Evolutionary conservation across 2,797 vertebrate genomes (phyloP).

Genomic region (Cossypha polioptera): DNA sequence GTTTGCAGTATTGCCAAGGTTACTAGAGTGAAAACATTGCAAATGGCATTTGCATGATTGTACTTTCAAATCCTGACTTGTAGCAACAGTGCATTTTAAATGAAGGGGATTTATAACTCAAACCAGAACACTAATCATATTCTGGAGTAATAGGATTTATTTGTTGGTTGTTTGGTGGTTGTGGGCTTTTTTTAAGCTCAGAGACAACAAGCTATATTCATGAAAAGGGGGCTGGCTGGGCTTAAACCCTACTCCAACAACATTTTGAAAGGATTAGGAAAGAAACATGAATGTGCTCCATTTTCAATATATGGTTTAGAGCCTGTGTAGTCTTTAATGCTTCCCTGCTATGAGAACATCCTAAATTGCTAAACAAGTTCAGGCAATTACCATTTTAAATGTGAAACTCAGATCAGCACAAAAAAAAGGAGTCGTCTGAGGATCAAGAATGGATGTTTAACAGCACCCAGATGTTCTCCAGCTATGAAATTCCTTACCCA

Average conservation of each 20-base stretch:
- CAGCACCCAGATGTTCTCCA: conserved; percentile 12
- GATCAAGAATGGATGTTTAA: conserved; percentile 41
- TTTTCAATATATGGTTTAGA: not conserved
- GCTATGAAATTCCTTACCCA: conserved; percentile 38
- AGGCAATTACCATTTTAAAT: conserved; percentile 50
- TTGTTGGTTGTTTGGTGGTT: conserved; percentile 53
- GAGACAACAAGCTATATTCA: conserved; percentile 25
- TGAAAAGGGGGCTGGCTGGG: not conserved
- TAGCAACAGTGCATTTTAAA: conserved; percentile 72
- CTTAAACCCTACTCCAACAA: conserved; percentile 33
- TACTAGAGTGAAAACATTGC: conserved; percentile 69
- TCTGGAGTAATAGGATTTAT: conserved; percentile 67
- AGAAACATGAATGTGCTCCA: not conserved
- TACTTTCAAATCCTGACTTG: conserved; percentile 70
- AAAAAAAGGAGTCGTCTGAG: not conserved
- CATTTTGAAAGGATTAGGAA: conserved; percentile 52
- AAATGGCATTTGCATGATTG: conserved; percentile 70
- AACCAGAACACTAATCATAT: conserved; percentile 69
- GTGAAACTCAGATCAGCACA: conserved; percentile 26
- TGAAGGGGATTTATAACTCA: conserved; percentile 68
- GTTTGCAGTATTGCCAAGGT: conserved; percentile 70
- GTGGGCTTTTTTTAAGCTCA: conserved; percentile 22
- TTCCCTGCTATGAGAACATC: conserved; percentile 14
- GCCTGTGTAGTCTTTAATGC: conserved; percentile 2
- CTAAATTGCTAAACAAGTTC: conserved; percentile 40